A percentile compares a stretch with the other conserved stretches of the same genome.
Conservation (phyloP, 2,888 invertebrate genomes). For the Brassicogethes aeneus region DNA sequence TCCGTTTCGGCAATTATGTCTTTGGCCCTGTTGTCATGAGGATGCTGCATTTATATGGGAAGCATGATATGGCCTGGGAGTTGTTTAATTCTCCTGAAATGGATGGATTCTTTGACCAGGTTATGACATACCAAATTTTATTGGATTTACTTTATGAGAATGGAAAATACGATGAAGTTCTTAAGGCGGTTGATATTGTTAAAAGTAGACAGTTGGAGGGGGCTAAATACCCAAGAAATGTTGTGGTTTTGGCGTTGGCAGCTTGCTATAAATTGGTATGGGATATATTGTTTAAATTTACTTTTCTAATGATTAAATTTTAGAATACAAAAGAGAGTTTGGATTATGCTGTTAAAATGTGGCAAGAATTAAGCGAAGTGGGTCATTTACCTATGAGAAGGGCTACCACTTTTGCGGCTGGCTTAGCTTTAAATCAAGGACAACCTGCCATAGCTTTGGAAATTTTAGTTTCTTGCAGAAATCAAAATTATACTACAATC, state of each 20-base stretch:
- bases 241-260: conserved; percentile 56
- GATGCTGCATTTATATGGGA: conserved; percentile 60
- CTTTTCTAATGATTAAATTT: conserved; percentile 15
- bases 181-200: conserved; percentile 53
- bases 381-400: conserved; percentile 54
- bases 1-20: conserved; percentile 68
- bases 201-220: conserved; percentile 53
- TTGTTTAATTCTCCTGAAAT: conserved; percentile 54
- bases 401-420: conserved; percentile 54
- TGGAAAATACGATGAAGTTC: conserved; percentile 56
- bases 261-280: conserved; percentile 68
- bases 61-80: conserved; percentile 58
- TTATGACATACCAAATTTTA: conserved; percentile 56
- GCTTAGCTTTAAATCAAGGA: conserved; percentile 59
- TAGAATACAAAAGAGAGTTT: conserved; percentile 63
- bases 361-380: conserved; percentile 48
- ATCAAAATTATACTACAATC: conserved; percentile 56
- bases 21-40: conserved; percentile 82
- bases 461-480: conserved; percentile 46
- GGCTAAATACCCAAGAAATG: conserved; percentile 58
- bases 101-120: conserved; percentile 63
- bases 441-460: conserved; percentile 60
- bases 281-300: conserved; percentile 6
- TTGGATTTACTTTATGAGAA: conserved; percentile 64
- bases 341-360: conserved; percentile 52